phyloP scores from a whole-genome alignment of 1,140 invertebrate genomes.

The Pseudoatta argentina region DNA sequence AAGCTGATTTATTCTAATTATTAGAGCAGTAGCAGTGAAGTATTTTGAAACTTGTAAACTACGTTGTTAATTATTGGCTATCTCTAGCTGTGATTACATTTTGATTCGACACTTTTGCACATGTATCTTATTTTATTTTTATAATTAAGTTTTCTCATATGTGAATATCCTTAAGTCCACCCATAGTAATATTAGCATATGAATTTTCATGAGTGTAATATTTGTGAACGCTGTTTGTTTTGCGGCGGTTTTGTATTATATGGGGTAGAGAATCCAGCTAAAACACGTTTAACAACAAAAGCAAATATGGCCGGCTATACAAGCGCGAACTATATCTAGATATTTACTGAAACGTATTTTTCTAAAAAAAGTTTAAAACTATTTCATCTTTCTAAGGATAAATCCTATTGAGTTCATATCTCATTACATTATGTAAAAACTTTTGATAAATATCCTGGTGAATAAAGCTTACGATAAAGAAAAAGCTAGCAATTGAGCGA shows the following conservation, averaged over 20 bases:
- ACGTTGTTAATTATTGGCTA: not conserved
- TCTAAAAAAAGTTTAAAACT: not conserved
- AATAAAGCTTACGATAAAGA: not conserved
- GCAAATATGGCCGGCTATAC: not conserved
- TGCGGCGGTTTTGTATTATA: not conserved
- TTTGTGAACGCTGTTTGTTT: conserved; percentile 43
- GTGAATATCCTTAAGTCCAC: not conserved
- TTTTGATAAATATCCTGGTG: not conserved
- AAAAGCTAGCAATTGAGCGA: not conserved
- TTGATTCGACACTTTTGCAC: not conserved
- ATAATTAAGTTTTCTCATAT: conserved; percentile 14
- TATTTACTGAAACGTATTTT: not conserved
- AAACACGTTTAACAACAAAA: conserved; percentile 40
- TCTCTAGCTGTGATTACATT: not conserved
- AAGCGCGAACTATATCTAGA: not conserved
- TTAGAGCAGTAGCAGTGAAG: not conserved
- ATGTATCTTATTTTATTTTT: not conserved
- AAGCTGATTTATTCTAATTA: not conserved
- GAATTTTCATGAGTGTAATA: conserved; percentile 58
- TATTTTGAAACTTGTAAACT: not conserved
- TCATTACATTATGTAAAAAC: not conserved
- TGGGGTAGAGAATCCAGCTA: not conserved
- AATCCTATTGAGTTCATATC: not conserved
- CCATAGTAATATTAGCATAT: conserved; percentile 38
- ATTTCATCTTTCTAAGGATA: not conserved